These are phyloP conservation scores for Oreochromis aureus DNA, from an alignment of 2,113 vertebrate species.

Conservation along the genomic window DNA sequence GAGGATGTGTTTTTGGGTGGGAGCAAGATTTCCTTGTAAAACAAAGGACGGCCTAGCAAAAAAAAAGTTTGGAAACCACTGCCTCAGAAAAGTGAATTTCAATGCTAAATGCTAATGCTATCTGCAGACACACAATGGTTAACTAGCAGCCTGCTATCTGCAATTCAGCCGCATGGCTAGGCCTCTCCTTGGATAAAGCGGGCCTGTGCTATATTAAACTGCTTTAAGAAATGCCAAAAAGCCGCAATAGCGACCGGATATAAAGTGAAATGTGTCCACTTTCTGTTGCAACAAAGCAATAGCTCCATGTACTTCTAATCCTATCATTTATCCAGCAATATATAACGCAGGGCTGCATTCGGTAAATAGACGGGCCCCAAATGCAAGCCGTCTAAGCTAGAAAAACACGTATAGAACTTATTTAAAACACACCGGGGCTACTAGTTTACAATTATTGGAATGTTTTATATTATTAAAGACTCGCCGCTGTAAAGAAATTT, in stretches of 20 bases:
- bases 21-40: background rate
- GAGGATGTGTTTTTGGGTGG: no score
- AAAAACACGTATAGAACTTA: background rate
- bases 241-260: background rate
- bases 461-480: background rate
- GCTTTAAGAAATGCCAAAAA: background rate
- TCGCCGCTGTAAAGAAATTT: background rate
- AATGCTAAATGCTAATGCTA: background rate
- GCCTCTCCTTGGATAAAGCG: background rate
- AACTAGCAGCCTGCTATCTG: background rate
- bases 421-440: no score
- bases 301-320: background rate
- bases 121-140: background rate
- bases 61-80: background rate
- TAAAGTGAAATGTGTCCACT: background rate
- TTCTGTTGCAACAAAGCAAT: background rate
- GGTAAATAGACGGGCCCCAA: background rate
- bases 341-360: background rate
- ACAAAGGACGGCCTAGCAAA: background rate
- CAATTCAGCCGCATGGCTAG: conserved; percentile 1
- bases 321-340: background rate
- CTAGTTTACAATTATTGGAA: no score
- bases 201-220: background rate
- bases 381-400: background rate
- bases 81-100: background rate